Evolutionary conservation across 2,888 invertebrate species (phyloP).

Genomic region (Cantharis flavilabris): DNA sequence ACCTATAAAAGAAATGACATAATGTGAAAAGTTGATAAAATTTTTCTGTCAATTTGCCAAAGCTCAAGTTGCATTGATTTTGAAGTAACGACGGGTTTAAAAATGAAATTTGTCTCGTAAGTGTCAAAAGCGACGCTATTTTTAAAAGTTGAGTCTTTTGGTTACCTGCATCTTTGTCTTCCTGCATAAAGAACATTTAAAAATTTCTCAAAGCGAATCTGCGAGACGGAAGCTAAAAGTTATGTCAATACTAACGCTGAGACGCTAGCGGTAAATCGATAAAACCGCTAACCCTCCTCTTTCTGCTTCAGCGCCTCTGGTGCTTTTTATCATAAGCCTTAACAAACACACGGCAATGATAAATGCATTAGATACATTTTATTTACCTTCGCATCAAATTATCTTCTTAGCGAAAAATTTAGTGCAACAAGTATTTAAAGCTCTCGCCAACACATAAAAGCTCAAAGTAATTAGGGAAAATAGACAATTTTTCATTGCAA

Average conservation of each 20-base stretch:
- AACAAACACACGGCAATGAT: background rate
- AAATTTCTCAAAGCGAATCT: slow-evolving; percentile 15
- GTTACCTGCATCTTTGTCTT: slow-evolving; percentile 1
- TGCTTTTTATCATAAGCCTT: slow-evolving; percentile 11
- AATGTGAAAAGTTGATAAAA: slow-evolving; percentile 9
- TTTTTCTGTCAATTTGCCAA: slow-evolving; percentile 4
- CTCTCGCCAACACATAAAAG: background rate
- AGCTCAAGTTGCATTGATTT: slow-evolving; percentile 6
- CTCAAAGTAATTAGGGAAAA: background rate
- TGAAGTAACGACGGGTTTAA: slow-evolving; percentile 2
- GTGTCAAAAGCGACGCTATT: slow-evolving; percentile 7
- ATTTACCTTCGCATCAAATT: background rate
- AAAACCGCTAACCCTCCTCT: slow-evolving; percentile 23
- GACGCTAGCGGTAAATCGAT: slow-evolving; percentile 30
- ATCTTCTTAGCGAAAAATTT: background rate
- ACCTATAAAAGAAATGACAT: slow-evolving; percentile 3
- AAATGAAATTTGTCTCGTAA: slow-evolving; percentile 12
- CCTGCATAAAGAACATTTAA: slow-evolving; percentile 6
- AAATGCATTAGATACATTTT: background rate
- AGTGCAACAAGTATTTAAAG: background rate
- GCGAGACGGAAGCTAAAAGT: slow-evolving; percentile 26
- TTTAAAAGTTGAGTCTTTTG: background rate
- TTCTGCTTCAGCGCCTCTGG: slow-evolving; percentile 29
- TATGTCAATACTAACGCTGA: slow-evolving; percentile 29
- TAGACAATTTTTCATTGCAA: background rate